These are phyloP conservation scores for Lamellibrachia satsuma DNA, from an alignment of 2,888 invertebrate species.

Conservation along the genomic window DNA sequence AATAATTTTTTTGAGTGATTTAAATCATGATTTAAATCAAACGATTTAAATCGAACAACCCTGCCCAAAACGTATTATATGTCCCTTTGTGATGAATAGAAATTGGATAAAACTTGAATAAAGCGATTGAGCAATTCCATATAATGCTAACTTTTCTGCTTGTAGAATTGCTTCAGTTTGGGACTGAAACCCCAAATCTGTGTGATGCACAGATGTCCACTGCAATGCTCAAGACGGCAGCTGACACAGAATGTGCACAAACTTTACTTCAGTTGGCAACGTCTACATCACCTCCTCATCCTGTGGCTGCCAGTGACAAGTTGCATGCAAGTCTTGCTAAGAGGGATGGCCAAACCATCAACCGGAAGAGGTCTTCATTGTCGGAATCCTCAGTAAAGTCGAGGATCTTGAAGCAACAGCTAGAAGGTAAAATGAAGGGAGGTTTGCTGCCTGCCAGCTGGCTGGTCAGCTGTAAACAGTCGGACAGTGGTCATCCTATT, in stretches of 20 bases:
- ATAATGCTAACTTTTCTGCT: not conserved
- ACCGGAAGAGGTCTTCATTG: constrained; percentile 13
- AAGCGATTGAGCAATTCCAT: not conserved
- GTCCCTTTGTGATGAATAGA: too few species aligned
- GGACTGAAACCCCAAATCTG: not conserved
- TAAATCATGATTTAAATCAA: too few species aligned
- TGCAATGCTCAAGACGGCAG: constrained; percentile 20
- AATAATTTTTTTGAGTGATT: too few species aligned
- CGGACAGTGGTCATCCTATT: not conserved
- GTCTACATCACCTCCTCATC: constrained; percentile 28
- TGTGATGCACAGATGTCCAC: not conserved
- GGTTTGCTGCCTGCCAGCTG: not conserved
- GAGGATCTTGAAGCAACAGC: constrained; percentile 33
- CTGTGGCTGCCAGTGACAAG: not conserved
- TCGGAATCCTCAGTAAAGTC: not conserved
- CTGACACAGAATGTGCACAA: constrained; percentile 39
- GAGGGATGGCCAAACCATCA: constrained; percentile 17
- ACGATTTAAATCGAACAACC: too few species aligned
- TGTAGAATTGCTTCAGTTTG: not conserved
- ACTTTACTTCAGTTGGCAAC: constrained; percentile 37
- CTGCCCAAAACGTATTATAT: too few species aligned
- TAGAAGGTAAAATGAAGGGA: constrained; percentile 21
- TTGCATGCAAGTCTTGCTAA: not conserved
- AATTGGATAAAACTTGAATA: not conserved
- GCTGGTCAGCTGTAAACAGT: not conserved